Percentiles rank a stretch among this genome's conserved stretches.
Evolutionary conservation across 1,140 invertebrate species (phyloP).

Genomic region (Coenobita brevimanus): DNA sequence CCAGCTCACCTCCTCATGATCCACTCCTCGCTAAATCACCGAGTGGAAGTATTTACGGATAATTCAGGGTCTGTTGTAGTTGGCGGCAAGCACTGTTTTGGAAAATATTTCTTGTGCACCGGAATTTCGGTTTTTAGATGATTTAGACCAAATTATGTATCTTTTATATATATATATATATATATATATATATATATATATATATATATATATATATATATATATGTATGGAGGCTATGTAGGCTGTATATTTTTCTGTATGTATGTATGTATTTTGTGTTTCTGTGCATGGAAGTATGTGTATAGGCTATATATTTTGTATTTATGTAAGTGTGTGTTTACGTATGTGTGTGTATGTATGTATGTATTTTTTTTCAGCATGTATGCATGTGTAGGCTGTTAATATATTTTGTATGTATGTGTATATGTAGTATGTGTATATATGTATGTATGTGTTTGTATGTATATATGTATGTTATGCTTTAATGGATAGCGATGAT

Average conservation of each 20-base stretch:
- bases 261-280: neutral
- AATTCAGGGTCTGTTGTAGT: too few relatives aligned
- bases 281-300: too few relatives aligned
- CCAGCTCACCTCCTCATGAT: too few relatives aligned
- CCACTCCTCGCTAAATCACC: too few relatives aligned
- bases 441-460: too few relatives aligned
- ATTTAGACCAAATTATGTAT: too few relatives aligned
- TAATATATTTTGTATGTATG: neutral
- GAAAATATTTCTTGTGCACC: too few relatives aligned
- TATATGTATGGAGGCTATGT: neutral
- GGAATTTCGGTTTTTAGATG: too few relatives aligned
- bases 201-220: slow-evolving; percentile 24
- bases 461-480: neutral
- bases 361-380: neutral
- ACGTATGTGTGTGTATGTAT: neutral
- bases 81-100: too few relatives aligned
- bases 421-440: neutral
- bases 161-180: too few relatives aligned
- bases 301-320: too few relatives aligned
- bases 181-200: slow-evolving; percentile 27
- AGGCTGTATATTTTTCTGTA: neutral
- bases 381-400: neutral
- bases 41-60: too few relatives aligned
- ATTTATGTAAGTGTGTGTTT: slow-evolving; percentile 17
- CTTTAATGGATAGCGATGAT: neutral